These are phyloP conservation scores for Lasioglossum villosulum DNA, from an alignment of 2,888 invertebrate genomes.

Conservation along the genomic window DNA sequence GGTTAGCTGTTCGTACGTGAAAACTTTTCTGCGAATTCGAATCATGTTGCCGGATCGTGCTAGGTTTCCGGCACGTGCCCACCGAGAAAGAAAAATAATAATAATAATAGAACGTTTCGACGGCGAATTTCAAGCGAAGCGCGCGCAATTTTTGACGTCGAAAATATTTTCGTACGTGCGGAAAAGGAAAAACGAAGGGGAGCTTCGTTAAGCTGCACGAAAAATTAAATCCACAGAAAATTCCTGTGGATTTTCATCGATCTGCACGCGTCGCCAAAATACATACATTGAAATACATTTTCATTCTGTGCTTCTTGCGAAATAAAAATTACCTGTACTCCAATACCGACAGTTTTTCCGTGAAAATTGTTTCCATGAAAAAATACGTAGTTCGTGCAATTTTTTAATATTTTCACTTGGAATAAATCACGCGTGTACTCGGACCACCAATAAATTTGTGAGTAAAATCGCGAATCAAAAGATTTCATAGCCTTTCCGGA, in stretches of 20 bases:
- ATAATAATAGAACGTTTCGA: not conserved
- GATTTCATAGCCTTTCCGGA: too few relatives aligned
- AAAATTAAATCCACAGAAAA: not conserved
- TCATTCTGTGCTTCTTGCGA: not conserved
- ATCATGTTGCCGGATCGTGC: slow-evolving; percentile 11
- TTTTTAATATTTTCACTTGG: not conserved
- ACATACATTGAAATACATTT: not conserved
- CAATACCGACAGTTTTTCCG: too few relatives aligned
- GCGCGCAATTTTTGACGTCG: not conserved
- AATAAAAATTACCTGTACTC: not conserved
- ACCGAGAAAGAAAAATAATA: not conserved
- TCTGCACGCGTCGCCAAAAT: too few relatives aligned
- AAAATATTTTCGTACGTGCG: not conserved
- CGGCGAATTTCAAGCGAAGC: not conserved
- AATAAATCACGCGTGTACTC: not conserved
- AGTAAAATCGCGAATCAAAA: too few relatives aligned
- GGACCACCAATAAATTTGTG: too few relatives aligned
- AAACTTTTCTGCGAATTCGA: slow-evolving; percentile 30
- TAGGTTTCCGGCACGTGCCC: not conserved
- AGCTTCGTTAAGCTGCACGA: not conserved
- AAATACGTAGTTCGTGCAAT: not conserved
- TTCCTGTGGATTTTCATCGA: not conserved
- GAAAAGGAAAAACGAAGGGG: not conserved
- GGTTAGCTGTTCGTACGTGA: not conserved
- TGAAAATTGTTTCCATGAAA: not conserved